Base-by-base conservation (phyloP, 1,140 invertebrate genomes). In the Thaumetopoea pityocampa region DNA sequence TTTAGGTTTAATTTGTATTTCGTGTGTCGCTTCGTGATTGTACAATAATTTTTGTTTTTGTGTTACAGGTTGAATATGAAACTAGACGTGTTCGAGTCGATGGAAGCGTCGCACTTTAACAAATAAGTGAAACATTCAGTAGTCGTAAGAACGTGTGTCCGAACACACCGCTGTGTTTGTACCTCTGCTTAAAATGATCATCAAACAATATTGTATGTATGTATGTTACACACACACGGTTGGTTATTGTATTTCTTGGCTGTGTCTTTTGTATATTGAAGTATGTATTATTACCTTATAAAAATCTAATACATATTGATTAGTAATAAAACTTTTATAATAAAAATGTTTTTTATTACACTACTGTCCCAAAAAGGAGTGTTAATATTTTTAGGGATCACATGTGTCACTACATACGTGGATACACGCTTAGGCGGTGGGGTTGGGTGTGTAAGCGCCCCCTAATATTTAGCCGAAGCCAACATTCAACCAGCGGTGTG, bases 31-130 rank as follows among this genome's bases (percentile, higher is more conserved):
- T 32, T 32, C 29, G 6, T n/a, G 16, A 1, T 17, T 18, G 17
- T 30, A 19, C n/a, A 15, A 34, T n/a, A 3, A 3, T 1, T 5
- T n/a, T 8, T 17, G 36, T 7, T 29, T 46, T 45, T 56, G 34
- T 28, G 15, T 74, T 77, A 16, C 73, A 82, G 78, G 29, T 59
- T 76, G 10, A 57, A 68, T 8, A 41, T 83, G 4, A 59, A 69
- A 9, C 26, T 80, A 32, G 76, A 83, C 1, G 72, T 61, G 3
- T 83, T 53, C 38, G 79, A 83, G 24, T 80, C 76, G 0, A 74
- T 83, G 64, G 79, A 83, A 47, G 59, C 58, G 10, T 69, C 70
- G 5, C 74, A 68, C 51, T 70, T 78, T 41, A 77, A 79, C 35
- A 67, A 73, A 49, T 79, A 63, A 69, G 40, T 12, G 24, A 37